Evolutionary conservation across 1,140 invertebrate species (phyloP), one percentile per base, ranked within the genome.

Genomic region (Dreissena polymorpha): DNA sequence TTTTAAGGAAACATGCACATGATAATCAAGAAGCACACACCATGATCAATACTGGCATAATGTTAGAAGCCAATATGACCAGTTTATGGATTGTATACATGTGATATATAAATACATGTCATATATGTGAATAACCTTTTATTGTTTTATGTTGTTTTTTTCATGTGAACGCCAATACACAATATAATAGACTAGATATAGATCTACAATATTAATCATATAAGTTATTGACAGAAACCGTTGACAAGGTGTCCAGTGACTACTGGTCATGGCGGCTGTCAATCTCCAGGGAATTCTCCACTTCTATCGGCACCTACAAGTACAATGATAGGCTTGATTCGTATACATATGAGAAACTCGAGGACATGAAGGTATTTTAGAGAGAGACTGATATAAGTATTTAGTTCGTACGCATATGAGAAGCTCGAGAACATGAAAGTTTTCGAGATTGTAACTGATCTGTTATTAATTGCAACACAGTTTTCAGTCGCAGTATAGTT

Each of bases 201-300:
- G 39, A 39, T 39, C 39, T 39, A 39, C 2, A 8, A 8, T 39
- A 8, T 39, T 39, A 39, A 39, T 39, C 39, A 39, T 2, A 39
- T 39, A 5, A 39, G 2, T 39, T 2, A 5, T 39, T 39, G 39
- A 39, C 25, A 60, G 71, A 78, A n/a, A 53, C 79, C 5, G 65
- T 88, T 10, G 80, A 55, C 10, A 80, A 74, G 29, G 23, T 89
- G 13, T 81, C 64, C n/a, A 80, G 82, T 23, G 88, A 89, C 13
- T 90, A 86, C 39, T 89, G 83, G 83, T 39, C 67, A 39, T 90
- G 89, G 89, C 53, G 89, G 21, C 65, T 89, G 51, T 71, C 85
- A n/a, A 85, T 87, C 51, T 72, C 82, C n/a, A 85, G 85, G 2
- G 88, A 90, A 68, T 88, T 87, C 64, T 86, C 86, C 0, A 85